These are phyloP conservation scores for Colletes gigas DNA, from an alignment of 1,140 invertebrate genomes.

Conservation along the genomic window DNA sequence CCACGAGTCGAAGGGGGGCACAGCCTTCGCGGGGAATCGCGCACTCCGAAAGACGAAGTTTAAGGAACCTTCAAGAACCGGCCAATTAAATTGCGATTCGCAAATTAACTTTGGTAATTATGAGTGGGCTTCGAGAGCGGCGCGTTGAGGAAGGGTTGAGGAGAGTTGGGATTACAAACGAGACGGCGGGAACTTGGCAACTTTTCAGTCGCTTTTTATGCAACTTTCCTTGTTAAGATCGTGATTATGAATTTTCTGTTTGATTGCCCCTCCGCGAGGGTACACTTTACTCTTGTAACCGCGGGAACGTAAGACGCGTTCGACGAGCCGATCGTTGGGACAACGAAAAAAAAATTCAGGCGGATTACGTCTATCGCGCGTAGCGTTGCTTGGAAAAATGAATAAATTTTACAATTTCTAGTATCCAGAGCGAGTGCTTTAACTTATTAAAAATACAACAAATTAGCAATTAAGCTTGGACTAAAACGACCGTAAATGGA, in stretches of 20 bases:
- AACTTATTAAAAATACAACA: too few species aligned
- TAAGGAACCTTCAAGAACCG: slow-evolving; percentile 65
- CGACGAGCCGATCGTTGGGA: background rate
- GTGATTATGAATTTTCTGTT: slow-evolving; percentile 62
- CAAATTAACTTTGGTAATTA: slow-evolving; percentile 69
- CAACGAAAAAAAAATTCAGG: too few species aligned
- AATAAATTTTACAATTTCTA: too few species aligned
- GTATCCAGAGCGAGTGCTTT: too few species aligned
- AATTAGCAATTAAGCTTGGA: too few species aligned
- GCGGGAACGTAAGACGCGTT: background rate
- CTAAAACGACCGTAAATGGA: too few species aligned
- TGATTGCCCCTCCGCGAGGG: background rate
- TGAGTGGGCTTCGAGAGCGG: slow-evolving; percentile 54
- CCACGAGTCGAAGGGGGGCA: background rate
- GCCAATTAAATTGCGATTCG: slow-evolving; percentile 68
- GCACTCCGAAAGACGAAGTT: slow-evolving; percentile 41
- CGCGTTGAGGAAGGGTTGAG: slow-evolving; percentile 51
- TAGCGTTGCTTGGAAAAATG: too few species aligned
- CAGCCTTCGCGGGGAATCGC: slow-evolving; percentile 1
- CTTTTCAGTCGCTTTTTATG: slow-evolving; percentile 65
- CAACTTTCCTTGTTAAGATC: slow-evolving; percentile 70
- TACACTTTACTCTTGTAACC: background rate
- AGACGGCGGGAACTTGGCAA: slow-evolving; percentile 58
- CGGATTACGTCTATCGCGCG: too few species aligned
- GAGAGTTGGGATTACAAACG: slow-evolving; percentile 52